These are phyloP conservation scores for Aspiorhynchus laticeps DNA, from an alignment of 2,113 vertebrate species.

Conservation along the genomic window DNA sequence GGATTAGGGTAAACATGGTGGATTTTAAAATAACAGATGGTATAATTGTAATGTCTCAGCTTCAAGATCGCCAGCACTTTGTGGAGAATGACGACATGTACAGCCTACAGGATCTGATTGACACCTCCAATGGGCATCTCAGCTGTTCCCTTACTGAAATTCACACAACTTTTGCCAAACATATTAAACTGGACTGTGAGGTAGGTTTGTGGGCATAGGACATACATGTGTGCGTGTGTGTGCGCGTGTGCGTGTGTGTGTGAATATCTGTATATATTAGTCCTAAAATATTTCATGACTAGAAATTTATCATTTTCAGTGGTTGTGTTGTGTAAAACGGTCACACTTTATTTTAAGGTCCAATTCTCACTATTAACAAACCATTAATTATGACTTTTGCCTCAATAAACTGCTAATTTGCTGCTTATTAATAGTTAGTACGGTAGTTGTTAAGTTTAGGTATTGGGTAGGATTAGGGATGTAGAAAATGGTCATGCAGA, in stretches of 20 bases:
- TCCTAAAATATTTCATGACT: not conserved
- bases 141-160: constrained; percentile 93
- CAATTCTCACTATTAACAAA: too few species aligned
- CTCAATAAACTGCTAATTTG: too few species aligned
- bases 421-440: too few species aligned
- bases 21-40: not conserved
- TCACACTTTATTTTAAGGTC: too few species aligned
- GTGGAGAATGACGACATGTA: constrained; percentile 99
- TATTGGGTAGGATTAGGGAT: too few species aligned
- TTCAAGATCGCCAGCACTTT: constrained; percentile 97
- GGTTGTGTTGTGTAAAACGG: not conserved
- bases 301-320: not conserved
- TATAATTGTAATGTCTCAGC: constrained; percentile 69
- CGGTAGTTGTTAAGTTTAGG: too few species aligned
- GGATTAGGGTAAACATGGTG: not conserved
- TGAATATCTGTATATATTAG: too few species aligned
- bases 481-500: too few species aligned
- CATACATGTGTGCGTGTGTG: not conserved
- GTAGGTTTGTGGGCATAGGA: constrained; percentile 67
- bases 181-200: constrained; percentile 99
- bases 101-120: constrained; percentile 94
- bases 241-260: too few species aligned
- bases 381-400: too few species aligned
- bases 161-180: constrained; percentile 96
- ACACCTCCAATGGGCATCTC: constrained; percentile 87